Conservation (phyloP, 2,797 vertebrate species). For the Cirrhinus molitorella region DNA sequence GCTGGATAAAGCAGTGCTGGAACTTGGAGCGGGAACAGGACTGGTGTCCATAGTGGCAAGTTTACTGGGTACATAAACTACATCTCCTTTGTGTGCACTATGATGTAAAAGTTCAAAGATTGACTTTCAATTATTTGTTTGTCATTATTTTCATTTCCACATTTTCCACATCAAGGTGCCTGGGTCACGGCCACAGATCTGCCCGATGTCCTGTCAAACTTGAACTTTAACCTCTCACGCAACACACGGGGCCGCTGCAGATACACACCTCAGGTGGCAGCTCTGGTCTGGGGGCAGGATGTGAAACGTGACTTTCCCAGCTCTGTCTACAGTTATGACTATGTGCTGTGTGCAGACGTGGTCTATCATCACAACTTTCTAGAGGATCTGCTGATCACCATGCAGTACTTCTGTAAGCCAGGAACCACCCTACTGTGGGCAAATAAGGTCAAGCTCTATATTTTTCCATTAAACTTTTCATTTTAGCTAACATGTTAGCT, state of each 20-base stretch:
- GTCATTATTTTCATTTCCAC: not conserved
- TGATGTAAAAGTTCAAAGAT: too few species aligned
- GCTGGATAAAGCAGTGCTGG: slow-evolving; percentile 85
- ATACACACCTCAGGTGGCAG: slow-evolving; percentile 86
- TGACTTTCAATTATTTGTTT: not conserved
- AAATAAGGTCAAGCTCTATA: slow-evolving; percentile 80
- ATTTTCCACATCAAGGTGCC: slow-evolving; percentile 80
- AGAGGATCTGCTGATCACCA: slow-evolving; percentile 85
- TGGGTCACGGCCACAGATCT: slow-evolving; percentile 92
- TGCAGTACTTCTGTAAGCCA: slow-evolving; percentile 86
- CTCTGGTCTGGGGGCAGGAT: slow-evolving; percentile 86
- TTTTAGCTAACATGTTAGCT: not conserved
- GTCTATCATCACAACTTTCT: slow-evolving; percentile 87
- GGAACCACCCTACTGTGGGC: slow-evolving; percentile 89
- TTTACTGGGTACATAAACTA: slow-evolving; percentile 83
- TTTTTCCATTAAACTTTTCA: not conserved
- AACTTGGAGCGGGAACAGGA: slow-evolving; percentile 94
- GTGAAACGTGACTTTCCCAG: slow-evolving; percentile 82
- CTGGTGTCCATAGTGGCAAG: slow-evolving; percentile 91
- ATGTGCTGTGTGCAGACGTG: slow-evolving; percentile 92
- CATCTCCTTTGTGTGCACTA: not conserved
- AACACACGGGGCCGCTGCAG: slow-evolving; percentile 82
- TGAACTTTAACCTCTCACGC: slow-evolving; percentile 87
- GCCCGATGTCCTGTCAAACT: slow-evolving; percentile 88
- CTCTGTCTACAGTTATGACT: slow-evolving; percentile 82